Percentiles rank a stretch among this genome's conserved stretches.
Evolutionary conservation across 2,888 invertebrate genomes (phyloP).

Genomic region (Euplexia lucipara): DNA sequence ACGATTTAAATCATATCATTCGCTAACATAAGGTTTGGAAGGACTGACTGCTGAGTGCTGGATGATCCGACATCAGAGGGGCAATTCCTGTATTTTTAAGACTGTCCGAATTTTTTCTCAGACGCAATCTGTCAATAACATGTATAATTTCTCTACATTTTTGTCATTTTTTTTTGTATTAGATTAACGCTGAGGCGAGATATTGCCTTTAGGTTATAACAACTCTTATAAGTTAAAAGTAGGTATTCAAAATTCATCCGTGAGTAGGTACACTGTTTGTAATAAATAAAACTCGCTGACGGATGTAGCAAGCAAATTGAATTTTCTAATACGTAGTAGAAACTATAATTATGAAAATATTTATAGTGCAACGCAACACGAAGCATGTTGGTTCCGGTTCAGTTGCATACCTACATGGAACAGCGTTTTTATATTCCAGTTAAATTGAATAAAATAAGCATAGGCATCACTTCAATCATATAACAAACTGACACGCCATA

Average conservation of each 20-base stretch:
- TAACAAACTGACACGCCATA: not conserved
- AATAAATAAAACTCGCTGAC: slow-evolving; percentile 2
- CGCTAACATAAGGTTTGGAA: too few species aligned
- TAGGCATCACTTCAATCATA: slow-evolving; percentile 6
- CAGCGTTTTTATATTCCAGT: slow-evolving; percentile 12
- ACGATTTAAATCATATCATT: too few species aligned
- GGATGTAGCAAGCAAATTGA: slow-evolving; percentile 11
- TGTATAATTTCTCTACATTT: too few species aligned
- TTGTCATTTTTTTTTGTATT: too few species aligned
- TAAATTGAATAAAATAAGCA: slow-evolving; percentile 10
- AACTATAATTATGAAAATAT: slow-evolving; percentile 34
- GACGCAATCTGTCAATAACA: too few species aligned
- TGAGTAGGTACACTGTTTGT: not conserved
- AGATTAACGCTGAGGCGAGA: too few species aligned
- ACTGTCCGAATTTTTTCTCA: too few species aligned
- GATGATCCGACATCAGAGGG: too few species aligned
- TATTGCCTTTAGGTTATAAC: too few species aligned
- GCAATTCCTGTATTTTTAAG: too few species aligned
- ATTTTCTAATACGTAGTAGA: slow-evolving; percentile 25
- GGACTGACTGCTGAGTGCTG: too few species aligned
- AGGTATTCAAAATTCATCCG: slow-evolving; percentile 1
- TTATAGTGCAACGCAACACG: slow-evolving; percentile 27
- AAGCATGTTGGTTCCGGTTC: slow-evolving; percentile 32
- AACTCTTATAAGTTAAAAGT: too few species aligned
- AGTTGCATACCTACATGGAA: slow-evolving; percentile 28